A percentile compares a stretch with the other conserved stretches of the same genome.
phyloP scores from a whole-genome alignment of 2,113 vertebrate species.

The Peromyscus maniculatus region DNA sequence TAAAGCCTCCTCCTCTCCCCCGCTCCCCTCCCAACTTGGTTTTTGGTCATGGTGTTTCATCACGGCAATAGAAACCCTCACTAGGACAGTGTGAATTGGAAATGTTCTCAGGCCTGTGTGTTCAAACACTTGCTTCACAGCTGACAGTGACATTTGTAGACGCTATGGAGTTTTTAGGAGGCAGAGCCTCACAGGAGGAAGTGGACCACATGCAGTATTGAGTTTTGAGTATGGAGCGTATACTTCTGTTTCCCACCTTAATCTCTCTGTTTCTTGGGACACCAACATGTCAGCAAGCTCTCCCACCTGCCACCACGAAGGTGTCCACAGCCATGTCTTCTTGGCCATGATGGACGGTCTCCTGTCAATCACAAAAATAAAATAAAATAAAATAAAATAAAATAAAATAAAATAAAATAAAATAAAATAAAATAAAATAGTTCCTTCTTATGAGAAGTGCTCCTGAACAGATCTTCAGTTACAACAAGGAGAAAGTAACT shows the following conservation, averaged over 20 bases:
- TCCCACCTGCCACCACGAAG: neutral
- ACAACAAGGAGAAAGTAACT: neutral
- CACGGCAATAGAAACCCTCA: neutral
- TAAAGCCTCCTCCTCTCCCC: neutral
- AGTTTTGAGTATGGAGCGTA: neutral
- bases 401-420: too few relatives aligned
- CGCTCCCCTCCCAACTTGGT: neutral
- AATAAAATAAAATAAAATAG: neutral
- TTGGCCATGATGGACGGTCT: neutral
- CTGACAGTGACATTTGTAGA: too few relatives aligned
- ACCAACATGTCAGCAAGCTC: neutral
- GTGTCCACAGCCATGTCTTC: neutral
- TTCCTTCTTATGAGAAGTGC: neutral
- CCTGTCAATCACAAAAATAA: neutral
- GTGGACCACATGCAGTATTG: too few relatives aligned
- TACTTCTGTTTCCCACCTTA: neutral
- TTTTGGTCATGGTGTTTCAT: neutral
- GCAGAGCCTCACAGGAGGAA: neutral
- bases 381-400: too few relatives aligned
- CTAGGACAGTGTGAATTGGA: neutral
- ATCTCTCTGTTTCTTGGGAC: neutral
- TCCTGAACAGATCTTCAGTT: too few relatives aligned
- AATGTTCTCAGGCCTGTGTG: neutral
- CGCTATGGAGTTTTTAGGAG: neutral
- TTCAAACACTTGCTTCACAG: neutral